Evolutionary conservation across 2,797 vertebrate genomes (phyloP).

Genomic region (Darevskia mixta): DNA sequence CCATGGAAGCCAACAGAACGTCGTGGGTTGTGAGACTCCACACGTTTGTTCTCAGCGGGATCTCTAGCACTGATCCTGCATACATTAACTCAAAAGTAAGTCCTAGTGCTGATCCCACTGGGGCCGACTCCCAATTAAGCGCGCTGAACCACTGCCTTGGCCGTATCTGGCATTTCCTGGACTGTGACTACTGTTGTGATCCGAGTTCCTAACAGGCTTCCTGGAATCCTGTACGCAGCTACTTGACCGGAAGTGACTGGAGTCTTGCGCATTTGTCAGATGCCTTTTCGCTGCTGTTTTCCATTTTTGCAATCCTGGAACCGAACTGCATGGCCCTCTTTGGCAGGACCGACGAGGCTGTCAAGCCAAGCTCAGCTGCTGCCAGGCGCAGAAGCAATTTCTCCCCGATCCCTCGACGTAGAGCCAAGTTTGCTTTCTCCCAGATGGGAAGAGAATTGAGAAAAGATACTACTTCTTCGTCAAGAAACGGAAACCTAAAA

Average conservation of each 20-base stretch:
- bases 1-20: not conserved
- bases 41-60: not conserved
- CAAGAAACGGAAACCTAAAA: slow-evolving; percentile 93
- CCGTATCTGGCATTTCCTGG: not conserved
- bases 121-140: not conserved
- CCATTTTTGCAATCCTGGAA: slow-evolving; percentile 94
- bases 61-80: not conserved
- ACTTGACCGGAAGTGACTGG: slow-evolving; percentile 50
- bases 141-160: not conserved
- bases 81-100: not conserved
- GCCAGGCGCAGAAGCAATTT: slow-evolving; percentile 90
- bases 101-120: not conserved
- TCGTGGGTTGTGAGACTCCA: not conserved
- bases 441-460: slow-evolving; percentile 88
- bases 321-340: slow-evolving; percentile 98
- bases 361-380: slow-evolving; percentile 85
- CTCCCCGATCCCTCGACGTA: slow-evolving; percentile 92
- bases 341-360: slow-evolving; percentile 83
- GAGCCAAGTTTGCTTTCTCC: slow-evolving; percentile 88
- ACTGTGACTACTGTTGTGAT: not conserved
- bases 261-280: slow-evolving; percentile 90
- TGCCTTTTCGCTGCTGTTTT: slow-evolving; percentile 87
- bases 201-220: not conserved
- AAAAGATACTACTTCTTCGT: slow-evolving; percentile 93
- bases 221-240: not conserved